These are phyloP conservation scores for Scaptomyza caliginosa DNA, from an alignment of 2,888 invertebrate species.

Conservation along the genomic window DNA sequence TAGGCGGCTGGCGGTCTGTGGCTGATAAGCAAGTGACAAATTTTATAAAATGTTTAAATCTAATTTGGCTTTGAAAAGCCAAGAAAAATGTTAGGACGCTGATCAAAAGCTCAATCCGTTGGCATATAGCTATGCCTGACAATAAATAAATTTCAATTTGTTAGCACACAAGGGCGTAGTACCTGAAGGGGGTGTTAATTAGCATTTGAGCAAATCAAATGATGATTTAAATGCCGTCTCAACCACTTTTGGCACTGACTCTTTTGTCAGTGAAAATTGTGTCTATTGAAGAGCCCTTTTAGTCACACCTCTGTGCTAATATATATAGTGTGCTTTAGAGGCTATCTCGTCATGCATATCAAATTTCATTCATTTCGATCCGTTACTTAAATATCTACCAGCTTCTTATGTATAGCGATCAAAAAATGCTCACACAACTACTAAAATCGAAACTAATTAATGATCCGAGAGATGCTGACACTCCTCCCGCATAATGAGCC, in stretches of 20 bases:
- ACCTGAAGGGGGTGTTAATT: background rate
- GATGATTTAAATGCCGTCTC: background rate
- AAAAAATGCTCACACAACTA: slow-evolving; percentile 63
- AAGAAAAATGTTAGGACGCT: slow-evolving; percentile 42
- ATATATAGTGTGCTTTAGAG: slow-evolving; percentile 50
- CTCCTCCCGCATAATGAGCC: slow-evolving; percentile 76
- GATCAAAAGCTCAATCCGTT: slow-evolving; percentile 46
- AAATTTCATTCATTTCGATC: slow-evolving; percentile 76
- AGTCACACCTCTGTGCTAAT: slow-evolving; percentile 41
- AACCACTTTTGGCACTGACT: background rate
- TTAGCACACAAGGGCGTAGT: slow-evolving; percentile 20
- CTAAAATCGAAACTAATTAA: slow-evolving; percentile 75
- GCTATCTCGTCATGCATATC: slow-evolving; percentile 72
- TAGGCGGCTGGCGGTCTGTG: slow-evolving; percentile 55
- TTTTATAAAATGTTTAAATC: slow-evolving; percentile 36
- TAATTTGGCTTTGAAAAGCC: slow-evolving; percentile 31
- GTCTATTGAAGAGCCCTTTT: slow-evolving; percentile 4
- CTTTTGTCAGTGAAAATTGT: background rate
- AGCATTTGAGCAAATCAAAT: background rate
- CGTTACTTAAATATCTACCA: slow-evolving; percentile 58
- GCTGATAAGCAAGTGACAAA: slow-evolving; percentile 73
- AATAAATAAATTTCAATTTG: slow-evolving; percentile 58
- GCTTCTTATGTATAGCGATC: slow-evolving; percentile 49
- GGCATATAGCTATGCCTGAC: no score
- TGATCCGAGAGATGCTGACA: slow-evolving; percentile 67